Base-by-base conservation (phyloP, 2,113 vertebrate species). In the Strix aluco region DNA sequence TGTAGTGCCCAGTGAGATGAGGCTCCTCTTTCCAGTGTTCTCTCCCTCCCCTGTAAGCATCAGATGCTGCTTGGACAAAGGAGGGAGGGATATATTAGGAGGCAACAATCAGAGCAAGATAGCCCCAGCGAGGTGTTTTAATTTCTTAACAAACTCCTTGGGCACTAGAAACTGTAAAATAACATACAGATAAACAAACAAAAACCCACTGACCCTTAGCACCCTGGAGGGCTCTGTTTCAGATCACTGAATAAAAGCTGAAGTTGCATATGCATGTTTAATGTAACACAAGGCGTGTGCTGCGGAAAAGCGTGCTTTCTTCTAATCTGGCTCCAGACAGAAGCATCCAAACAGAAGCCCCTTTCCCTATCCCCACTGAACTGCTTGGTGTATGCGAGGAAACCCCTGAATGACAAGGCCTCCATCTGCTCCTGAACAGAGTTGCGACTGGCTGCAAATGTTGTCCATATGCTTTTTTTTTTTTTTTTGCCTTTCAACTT, bases 401-500 rank as follows among this genome's bases (percentile, higher is more conserved):
- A 97, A 94, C 94, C 89, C 91, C 86, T 90, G 89, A 97, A 97
- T 85, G 95, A 97, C 95, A 95, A 92, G 94, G 89, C 94, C 44
- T 97, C 95, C 94, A 94, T 95, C 97, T 96, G 95, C 92, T 97
- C 89, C 85, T 92, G 80, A 96, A 73, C 19, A 3, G 81, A 97
- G 96, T 66, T 97, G 88, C 23, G 84, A 96, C 91, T 94, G 94
- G 74, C 91, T 97, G 92, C 92, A 92, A 96, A 97, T 97, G 91
- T 97, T 94, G 96, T 95, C 95, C 95, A 92, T 97, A 95, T 96
- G 93, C 61, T 95, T 97, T 96, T 96, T 94, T 91, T 36, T 36
- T 36, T 44, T 66, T 18, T 25, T 81, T 89, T 91, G 14, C 86
- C 38, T 94, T 93, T 90, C 83, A 89, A 78, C 44, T 91, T 94